phyloP scores from a whole-genome alignment of 2,888 invertebrate species.

The Leuctra nigra region DNA sequence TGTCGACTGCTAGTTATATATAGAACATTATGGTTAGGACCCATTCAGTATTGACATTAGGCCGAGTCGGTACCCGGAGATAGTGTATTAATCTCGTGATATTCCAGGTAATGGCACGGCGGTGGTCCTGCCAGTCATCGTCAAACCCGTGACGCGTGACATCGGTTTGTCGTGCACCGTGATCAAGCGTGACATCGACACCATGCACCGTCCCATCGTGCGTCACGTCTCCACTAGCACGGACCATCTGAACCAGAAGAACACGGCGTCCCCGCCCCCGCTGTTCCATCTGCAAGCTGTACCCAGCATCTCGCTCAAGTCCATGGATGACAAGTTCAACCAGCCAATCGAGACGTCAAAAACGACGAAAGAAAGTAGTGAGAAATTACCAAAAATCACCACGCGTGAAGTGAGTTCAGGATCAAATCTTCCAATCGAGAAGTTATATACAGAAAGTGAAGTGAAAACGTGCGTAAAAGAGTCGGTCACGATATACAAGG shows the following conservation, averaged over 20 bases:
- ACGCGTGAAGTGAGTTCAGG: background rate
- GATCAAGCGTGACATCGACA: slow-evolving; percentile 53
- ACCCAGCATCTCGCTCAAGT: background rate
- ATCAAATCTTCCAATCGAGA: background rate
- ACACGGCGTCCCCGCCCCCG: background rate
- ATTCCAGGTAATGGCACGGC: too few relatives aligned
- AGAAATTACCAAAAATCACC: background rate
- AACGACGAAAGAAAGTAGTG: background rate
- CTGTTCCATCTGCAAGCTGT: background rate
- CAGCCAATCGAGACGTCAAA: too few relatives aligned
- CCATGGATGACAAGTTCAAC: slow-evolving; percentile 2
- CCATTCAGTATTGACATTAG: too few relatives aligned
- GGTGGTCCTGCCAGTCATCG: too few relatives aligned
- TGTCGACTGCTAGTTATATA: too few relatives aligned
- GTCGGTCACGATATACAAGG: slow-evolving; percentile 3
- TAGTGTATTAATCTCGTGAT: too few relatives aligned
- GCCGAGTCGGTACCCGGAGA: too few relatives aligned
- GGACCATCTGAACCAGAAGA: background rate
- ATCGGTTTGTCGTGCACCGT: slow-evolving; percentile 58
- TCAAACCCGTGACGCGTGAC: slow-evolving; percentile 44
- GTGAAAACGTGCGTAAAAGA: slow-evolving; percentile 5
- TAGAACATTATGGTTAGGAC: too few relatives aligned
- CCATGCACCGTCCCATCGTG: slow-evolving; percentile 2
- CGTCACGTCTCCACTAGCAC: background rate
- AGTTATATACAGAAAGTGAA: slow-evolving; percentile 5